phyloP scores from a whole-genome alignment of 2,888 invertebrate species.

The Luffia ferchaultella region DNA sequence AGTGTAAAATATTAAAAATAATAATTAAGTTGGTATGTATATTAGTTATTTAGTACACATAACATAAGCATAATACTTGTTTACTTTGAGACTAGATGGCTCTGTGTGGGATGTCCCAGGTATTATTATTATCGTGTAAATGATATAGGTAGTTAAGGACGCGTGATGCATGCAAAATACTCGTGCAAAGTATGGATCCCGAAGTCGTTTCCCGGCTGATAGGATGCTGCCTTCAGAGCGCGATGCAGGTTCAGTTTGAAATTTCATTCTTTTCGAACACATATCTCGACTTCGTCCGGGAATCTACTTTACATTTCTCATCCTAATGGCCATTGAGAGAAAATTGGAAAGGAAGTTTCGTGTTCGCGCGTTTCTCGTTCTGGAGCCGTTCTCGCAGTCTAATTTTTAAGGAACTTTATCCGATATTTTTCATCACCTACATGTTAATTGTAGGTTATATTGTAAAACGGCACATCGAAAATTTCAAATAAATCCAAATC shows the following conservation, averaged over 20 bases:
- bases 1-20: no score
- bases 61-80: no score
- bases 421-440: no score
- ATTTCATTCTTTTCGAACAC: constrained; percentile 60
- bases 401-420: constrained; percentile 28
- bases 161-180: constrained; percentile 30
- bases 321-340: constrained; percentile 64
- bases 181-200: constrained; percentile 17
- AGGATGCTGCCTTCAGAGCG: constrained; percentile 26
- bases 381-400: constrained; percentile 29
- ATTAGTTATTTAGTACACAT: no score
- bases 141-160: constrained; percentile 6
- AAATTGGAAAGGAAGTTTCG: constrained; percentile 63
- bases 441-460: no score
- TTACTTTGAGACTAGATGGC: no score
- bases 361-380: constrained; percentile 42
- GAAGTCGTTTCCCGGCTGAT: constrained; percentile 28
- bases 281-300: constrained; percentile 57
- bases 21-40: no score
- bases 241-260: constrained; percentile 46
- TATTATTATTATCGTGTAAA: no score
- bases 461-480: no score
- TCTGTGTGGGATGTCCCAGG: no score
- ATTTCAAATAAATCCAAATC: no score
- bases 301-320: constrained; percentile 66